Base-by-base conservation (phyloP, 2,888 invertebrate species). In the Cylindroiulus punctatus region DNA sequence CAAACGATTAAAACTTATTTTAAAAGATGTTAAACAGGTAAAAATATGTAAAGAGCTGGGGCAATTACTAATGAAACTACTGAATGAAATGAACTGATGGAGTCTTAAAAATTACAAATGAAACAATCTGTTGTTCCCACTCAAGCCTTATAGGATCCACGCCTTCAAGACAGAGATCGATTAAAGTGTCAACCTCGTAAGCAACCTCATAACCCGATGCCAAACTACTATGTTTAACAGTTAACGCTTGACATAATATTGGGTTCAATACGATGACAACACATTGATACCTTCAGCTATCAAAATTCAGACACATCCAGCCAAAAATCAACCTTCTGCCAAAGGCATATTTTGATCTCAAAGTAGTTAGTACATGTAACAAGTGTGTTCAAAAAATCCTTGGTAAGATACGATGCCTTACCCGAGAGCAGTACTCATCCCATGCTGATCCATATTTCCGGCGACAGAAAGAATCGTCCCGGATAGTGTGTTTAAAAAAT, bases 391-490 rank as follows among this genome's bases (percentile, higher is more conserved):
- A 96, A 90, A 94, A 94, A 88, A 96, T 91, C 90, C 93, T 94
- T 85, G 97, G 96, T 90, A 97, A 90, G 85, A 97, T 91, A 88
- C 93, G 93, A 89, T 95, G 94, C 87, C 94, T 94, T 81, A 96
- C 97, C 89, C 93, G 93, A 87, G 93, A 93, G 90, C 95, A 94
- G 90, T 97, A 97, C 88, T 95, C 93, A 86, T 94, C 94, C 97
- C 97, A 97, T 0, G 96, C 94, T 0, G 94, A 92, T 30, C 96
- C 96, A 88, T 97, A 97, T 87, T 94, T 94, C 81, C 92, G 91
- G 89, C 93, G 93, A 90, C 95, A 96, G 36, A 94, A 92, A 0
- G 91, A 91, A 89, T 94, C 93, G 88, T 96, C 95, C 86, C 95
- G 93, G 87, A 93, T 91, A 19, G 94, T n/a, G n/a, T n/a, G 47